Evolutionary conservation across 2,113 vertebrate species (phyloP).

Genomic region (Mormyrus iriodes): DNA sequence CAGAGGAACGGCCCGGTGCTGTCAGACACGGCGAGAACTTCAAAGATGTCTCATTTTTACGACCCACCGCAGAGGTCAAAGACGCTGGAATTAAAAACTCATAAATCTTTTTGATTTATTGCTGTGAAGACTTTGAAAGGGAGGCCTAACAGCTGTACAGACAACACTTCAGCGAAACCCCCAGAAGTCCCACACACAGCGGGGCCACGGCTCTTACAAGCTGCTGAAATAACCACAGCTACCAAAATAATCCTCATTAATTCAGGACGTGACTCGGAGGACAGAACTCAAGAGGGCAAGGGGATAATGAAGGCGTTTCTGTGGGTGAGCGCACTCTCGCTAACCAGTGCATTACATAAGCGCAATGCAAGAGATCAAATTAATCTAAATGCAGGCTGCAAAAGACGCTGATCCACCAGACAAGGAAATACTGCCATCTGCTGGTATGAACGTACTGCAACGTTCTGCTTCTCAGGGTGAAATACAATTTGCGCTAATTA

Average conservation of each 20-base stretch:
- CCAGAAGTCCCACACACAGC: background rate
- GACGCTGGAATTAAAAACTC: background rate
- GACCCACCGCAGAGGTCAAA: background rate
- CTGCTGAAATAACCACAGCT: slow-evolving; percentile 21
- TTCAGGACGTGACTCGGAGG: slow-evolving; percentile 49
- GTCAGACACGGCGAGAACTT: background rate
- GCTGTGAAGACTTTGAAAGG: background rate
- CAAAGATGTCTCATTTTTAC: background rate
- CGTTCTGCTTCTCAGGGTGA: background rate
- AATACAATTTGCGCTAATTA: background rate
- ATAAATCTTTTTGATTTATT: background rate
- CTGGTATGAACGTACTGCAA: slow-evolving; percentile 31
- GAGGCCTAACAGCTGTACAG: background rate
- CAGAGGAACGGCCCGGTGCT: background rate
- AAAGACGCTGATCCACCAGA: background rate
- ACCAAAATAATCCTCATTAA: slow-evolving; percentile 56
- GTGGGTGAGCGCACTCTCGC: slow-evolving; percentile 30
- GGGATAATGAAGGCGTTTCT: slow-evolving; percentile 40
- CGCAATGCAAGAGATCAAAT: slow-evolving; percentile 7
- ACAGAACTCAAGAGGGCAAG: slow-evolving; percentile 44
- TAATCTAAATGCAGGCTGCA: slow-evolving; percentile 16
- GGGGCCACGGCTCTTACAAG: background rate
- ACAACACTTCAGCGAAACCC: background rate
- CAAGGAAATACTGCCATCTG: slow-evolving; percentile 54
- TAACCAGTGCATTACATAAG: slow-evolving; percentile 14